phyloP scores from a whole-genome alignment of 2,113 vertebrate genomes.

The Murina feae region DNA sequence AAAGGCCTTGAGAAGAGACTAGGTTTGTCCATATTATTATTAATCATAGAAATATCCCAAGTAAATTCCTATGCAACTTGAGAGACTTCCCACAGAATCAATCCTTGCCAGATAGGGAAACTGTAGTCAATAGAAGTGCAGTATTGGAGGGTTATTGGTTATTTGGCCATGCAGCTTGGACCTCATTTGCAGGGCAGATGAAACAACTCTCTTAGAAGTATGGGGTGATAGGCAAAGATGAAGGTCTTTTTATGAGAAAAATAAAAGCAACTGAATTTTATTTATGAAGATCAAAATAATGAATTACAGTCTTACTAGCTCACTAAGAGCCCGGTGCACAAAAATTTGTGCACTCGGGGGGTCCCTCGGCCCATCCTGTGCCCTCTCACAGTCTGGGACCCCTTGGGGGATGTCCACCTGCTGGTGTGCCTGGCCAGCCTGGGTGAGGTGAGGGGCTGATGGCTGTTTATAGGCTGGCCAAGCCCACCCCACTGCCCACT shows the following conservation, averaged over 20 bases:
- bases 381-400: too few species aligned
- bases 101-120: not conserved
- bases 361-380: too few species aligned
- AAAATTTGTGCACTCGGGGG: too few species aligned
- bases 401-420: too few species aligned
- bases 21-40: not conserved
- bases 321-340: too few species aligned
- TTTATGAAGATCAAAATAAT: not conserved
- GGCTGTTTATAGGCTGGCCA: too few species aligned
- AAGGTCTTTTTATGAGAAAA: not conserved
- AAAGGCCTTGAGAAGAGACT: constrained; percentile 35
- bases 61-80: not conserved
- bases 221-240: not conserved
- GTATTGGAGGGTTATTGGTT: not conserved
- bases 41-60: constrained; percentile 34
- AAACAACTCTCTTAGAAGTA: not conserved
- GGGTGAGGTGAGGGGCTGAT: too few species aligned
- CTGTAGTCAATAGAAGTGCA: not conserved
- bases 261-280: not conserved
- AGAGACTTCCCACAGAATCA: not conserved
- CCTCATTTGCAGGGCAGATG: not conserved
- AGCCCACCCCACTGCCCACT: too few species aligned
- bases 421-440: too few species aligned
- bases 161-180: not conserved
- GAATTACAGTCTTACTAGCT: not conserved